These are phyloP conservation scores for Solenopsis invicta DNA, from an alignment of 1,140 invertebrate species.

Conservation along the genomic window DNA sequence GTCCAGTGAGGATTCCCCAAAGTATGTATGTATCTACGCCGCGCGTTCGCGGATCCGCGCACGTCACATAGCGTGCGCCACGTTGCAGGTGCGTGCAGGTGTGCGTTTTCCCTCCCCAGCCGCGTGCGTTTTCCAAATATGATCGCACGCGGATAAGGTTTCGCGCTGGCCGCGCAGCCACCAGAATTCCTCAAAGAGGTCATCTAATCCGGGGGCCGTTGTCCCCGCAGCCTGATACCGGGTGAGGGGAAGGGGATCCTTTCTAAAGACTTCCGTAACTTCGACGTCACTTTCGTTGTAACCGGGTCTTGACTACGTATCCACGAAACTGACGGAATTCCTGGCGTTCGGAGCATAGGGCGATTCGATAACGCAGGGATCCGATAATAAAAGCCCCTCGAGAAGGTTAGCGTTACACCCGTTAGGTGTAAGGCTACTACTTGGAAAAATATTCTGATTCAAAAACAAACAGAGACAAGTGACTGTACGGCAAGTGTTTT, in stretches of 20 bases:
- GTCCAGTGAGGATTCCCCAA: conserved; percentile 23
- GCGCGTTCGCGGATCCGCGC: background rate
- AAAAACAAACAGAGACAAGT: too few species aligned
- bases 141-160: background rate
- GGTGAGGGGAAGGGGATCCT: background rate
- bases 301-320: background rate
- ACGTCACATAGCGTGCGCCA: conserved; percentile 33
- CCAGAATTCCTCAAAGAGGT: conserved; percentile 67
- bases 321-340: conserved; percentile 34
- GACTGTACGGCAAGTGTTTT: too few species aligned
- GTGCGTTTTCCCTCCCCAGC: conserved; percentile 20
- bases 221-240: conserved; percentile 39
- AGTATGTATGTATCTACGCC: background rate
- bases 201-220: conserved; percentile 73
- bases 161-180: conserved; percentile 17
- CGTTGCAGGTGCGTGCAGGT: conserved; percentile 47
- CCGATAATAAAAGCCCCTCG: background rate
- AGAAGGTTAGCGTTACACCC: too few species aligned
- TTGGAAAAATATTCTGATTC: too few species aligned
- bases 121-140: conserved; percentile 57
- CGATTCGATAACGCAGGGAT: background rate
- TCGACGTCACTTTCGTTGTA: conserved; percentile 15
- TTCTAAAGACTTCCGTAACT: conserved; percentile 4
- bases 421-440: too few species aligned
- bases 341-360: background rate